Evolutionary conservation across 1,140 invertebrate genomes (phyloP), one percentile per base, ranked within the genome.

Genomic region (Leucophenga varia): DNA sequence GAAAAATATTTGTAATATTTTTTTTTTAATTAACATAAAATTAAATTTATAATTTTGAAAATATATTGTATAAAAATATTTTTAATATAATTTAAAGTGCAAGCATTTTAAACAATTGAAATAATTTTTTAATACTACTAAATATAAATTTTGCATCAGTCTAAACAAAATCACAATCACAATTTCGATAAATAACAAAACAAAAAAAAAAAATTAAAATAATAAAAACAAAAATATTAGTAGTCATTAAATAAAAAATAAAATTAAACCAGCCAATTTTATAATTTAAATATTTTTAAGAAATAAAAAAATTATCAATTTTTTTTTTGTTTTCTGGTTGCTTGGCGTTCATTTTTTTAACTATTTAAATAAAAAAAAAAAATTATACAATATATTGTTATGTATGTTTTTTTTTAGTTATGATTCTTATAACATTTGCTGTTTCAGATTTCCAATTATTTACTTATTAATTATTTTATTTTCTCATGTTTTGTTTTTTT

Each of bases 141-240:
- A n/a, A n/a, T n/a, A n/a, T n/a, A n/a, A 65, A 67, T 67, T 67
- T 67, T 67, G 63, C 60, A 57, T 67, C 63, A 67, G 63, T 67
- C 63, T 67, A 67, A 67, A 67, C 63, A 67, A 63, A 67, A 67
- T 67, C 63, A 67, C 63, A 67, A 68, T 68, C 67, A 67, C 64
- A 67, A 67, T 67, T 67, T 67, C 63, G 63, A 67, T 67, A 67
- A 67, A 67, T 67, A 67, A 67, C 67, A 35, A 45, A 36, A 45
- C 20, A 36, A 45, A 36, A 14, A 36, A 37, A 64, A 61, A 57
- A 59, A 65, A 37, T 68, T 58, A 57, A 59, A 64, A 57, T 67
- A 25, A 25, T 25, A 25, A 25, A 6, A 6, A 25, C 22, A 25
- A 25, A 25, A 25, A n/a, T n/a, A n/a, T n/a, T n/a, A n/a, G n/a